These are phyloP conservation scores for Apantesis nais DNA, from an alignment of 2,888 invertebrate species.

Conservation along the genomic window DNA sequence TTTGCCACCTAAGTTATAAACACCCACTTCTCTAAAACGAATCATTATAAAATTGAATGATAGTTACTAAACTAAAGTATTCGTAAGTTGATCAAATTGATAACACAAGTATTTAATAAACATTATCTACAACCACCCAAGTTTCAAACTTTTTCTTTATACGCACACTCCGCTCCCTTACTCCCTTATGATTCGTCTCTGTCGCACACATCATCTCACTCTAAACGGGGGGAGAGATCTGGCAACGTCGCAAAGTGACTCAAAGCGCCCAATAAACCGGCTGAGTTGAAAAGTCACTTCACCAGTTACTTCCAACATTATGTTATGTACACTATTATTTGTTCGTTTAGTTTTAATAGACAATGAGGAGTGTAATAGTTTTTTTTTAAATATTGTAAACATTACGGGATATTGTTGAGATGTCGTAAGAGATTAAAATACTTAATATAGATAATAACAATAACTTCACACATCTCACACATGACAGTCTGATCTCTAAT, in stretches of 20 bases:
- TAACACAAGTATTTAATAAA: slow-evolving; percentile 3
- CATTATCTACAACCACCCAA: slow-evolving; percentile 8
- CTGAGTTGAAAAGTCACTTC: slow-evolving; percentile 46
- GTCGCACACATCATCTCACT: slow-evolving; percentile 47
- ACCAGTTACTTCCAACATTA: neutral
- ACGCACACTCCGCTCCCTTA: slow-evolving; percentile 48
- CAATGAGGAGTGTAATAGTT: slow-evolving; percentile 46
- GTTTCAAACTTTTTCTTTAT: slow-evolving; percentile 22
- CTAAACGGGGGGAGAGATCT: slow-evolving; percentile 60
- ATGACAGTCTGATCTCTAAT: neutral
- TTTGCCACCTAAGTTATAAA: neutral
- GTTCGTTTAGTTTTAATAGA: slow-evolving; percentile 39
- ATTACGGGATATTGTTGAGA: slow-evolving; percentile 26
- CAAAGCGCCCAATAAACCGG: slow-evolving; percentile 37
- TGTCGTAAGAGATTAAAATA: slow-evolving; percentile 17
- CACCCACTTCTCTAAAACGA: neutral
- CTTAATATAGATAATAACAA: neutral
- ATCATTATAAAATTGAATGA: neutral
- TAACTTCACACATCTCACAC: neutral
- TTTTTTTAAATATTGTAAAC: slow-evolving; percentile 54
- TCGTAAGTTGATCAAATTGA: neutral
- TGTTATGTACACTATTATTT: slow-evolving; percentile 24
- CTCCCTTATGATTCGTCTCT: slow-evolving; percentile 51
- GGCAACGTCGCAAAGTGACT: slow-evolving; percentile 66
- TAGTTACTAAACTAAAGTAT: neutral